Percentiles rank a stretch among this genome's conserved stretches.
Evolutionary conservation across 2,888 invertebrate genomes (phyloP).

Genomic region (Plagiodera versicolora): DNA sequence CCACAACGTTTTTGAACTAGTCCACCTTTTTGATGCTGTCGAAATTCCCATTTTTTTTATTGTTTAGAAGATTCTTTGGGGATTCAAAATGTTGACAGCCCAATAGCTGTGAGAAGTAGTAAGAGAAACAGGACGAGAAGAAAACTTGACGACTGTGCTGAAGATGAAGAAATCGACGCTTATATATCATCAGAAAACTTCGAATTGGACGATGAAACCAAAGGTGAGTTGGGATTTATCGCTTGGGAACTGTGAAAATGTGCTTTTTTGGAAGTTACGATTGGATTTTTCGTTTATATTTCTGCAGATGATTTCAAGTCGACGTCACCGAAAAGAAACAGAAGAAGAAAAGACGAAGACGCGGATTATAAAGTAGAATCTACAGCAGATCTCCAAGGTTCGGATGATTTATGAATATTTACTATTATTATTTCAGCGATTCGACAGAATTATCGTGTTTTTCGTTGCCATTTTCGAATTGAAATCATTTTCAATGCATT

Average conservation of each 20-base stretch:
- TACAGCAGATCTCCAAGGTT: background rate
- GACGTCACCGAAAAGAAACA: background rate
- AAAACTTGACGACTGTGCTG: constrained; percentile 8
- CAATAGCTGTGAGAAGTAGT: background rate
- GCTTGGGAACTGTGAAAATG: background rate
- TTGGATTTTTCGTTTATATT: background rate
- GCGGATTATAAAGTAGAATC: background rate
- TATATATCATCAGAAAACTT: constrained; percentile 2
- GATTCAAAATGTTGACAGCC: background rate
- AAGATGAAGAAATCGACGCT: constrained; percentile 9
- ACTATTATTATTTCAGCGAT: too few species aligned
- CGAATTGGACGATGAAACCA: background rate
- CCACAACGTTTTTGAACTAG: too few species aligned
- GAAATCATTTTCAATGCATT: too few species aligned
- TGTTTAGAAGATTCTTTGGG: background rate
- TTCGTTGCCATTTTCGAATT: too few species aligned
- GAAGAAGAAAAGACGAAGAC: background rate
- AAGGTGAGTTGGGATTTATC: background rate
- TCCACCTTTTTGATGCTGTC: too few species aligned
- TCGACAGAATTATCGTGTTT: too few species aligned
- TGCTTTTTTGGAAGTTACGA: too few species aligned
- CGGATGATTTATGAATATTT: background rate
- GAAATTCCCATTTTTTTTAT: too few species aligned
- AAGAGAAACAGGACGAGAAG: constrained; percentile 4
- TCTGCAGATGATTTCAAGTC: background rate